Conservation (phyloP, 2,113 vertebrate species). For the Acrocephalus arundinaceus region DNA sequence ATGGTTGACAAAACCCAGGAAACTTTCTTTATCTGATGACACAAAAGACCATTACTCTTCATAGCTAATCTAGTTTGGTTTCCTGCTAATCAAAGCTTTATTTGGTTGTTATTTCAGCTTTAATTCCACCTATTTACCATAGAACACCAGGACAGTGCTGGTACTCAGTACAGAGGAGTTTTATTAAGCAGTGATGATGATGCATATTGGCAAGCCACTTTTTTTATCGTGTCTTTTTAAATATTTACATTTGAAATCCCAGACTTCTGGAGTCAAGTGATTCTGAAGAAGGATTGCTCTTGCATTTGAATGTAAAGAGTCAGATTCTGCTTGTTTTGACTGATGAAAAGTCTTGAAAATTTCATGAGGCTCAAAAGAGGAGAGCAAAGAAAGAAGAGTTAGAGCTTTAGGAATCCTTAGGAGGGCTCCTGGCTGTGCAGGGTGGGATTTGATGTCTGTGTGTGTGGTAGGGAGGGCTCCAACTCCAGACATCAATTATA, state of each 20-base stretch:
- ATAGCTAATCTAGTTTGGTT: neutral
- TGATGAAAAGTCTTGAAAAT: neutral
- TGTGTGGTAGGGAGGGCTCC: fast-evolving
- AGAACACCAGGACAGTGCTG: neutral
- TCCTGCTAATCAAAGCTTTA: neutral
- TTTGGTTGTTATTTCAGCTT: neutral
- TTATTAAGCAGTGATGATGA: neutral
- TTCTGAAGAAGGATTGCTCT: neutral
- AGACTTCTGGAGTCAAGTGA: neutral
- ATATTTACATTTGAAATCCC: neutral
- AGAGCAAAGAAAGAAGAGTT: neutral
- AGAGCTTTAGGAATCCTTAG: neutral
- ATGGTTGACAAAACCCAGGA: neutral
- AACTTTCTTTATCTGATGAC: neutral
- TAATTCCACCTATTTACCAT: neutral
- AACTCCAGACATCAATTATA: neutral
- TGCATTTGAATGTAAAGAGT: neutral
- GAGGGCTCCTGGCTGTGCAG: neutral
- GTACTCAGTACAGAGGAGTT: neutral
- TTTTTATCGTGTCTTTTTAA: neutral
- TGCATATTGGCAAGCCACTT: neutral
- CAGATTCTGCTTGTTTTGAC: neutral
- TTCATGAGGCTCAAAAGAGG: neutral
- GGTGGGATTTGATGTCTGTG: neutral
- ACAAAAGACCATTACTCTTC: neutral